A percentile compares a stretch with the other conserved stretches of the same genome.
These are phyloP conservation scores for Tragulus kanchil DNA, from an alignment of 2,113 vertebrate genomes.

Conservation along the genomic window DNA sequence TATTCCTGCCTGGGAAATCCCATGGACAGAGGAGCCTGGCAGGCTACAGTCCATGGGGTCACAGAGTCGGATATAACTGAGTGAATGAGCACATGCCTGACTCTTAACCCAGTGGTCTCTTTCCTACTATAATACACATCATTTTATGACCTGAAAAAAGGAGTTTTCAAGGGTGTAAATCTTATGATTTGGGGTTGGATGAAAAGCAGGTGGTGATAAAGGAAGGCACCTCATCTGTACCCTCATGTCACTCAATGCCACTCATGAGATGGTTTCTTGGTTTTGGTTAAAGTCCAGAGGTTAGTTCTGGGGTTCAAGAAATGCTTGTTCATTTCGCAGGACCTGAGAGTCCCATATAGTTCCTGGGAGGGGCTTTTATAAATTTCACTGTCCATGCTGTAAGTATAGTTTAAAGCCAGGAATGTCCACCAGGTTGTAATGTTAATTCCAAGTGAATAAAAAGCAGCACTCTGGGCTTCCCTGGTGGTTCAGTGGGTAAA, in stretches of 20 bases:
- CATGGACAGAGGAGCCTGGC: neutral
- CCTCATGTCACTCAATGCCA: too few relatives aligned
- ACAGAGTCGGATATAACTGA: neutral
- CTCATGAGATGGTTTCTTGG: neutral
- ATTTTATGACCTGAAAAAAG: neutral
- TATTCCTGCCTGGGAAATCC: neutral
- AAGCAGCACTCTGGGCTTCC: neutral
- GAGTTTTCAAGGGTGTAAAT: neutral
- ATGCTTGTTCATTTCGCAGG: neutral
- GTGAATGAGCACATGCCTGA: neutral
- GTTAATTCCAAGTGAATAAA: neutral
- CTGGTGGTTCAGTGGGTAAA: too few relatives aligned
- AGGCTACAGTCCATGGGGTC: neutral
- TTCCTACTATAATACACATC: neutral
- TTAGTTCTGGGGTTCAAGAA: neutral
- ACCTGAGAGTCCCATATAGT: neutral
- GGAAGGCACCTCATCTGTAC: accelerated
- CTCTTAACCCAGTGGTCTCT: neutral
- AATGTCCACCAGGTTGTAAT: neutral
- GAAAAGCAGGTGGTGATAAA: neutral
- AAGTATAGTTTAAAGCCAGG: neutral
- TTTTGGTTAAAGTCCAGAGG: neutral
- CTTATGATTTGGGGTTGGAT: neutral
- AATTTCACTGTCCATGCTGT: neutral
- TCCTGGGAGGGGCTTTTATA: neutral